These are phyloP conservation scores for Tenebrosternarchus preto DNA, from an alignment of 2,113 vertebrate genomes.

Conservation along the genomic window DNA sequence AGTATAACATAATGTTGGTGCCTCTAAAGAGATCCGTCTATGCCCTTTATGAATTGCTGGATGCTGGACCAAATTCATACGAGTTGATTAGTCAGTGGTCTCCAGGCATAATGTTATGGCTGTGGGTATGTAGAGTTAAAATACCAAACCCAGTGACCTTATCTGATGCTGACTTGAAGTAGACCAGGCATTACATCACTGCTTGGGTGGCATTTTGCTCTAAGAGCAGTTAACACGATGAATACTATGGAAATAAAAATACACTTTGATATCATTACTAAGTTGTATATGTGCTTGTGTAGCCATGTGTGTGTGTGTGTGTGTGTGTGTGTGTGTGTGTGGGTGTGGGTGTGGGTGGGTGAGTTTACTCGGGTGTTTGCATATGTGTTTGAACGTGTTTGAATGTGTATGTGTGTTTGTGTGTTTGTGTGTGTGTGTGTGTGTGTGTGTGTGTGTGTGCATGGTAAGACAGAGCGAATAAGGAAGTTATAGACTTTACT, in stretches of 20 bases:
- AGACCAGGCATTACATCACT: slow-evolving; percentile 25
- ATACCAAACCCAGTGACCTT: slow-evolving; percentile 25
- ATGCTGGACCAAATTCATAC: neutral
- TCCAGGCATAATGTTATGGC: slow-evolving; percentile 23
- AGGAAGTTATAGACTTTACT: neutral
- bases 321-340: neutral
- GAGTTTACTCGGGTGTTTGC: too few relatives aligned
- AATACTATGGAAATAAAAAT: neutral
- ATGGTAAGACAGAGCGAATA: slow-evolving; percentile 2
- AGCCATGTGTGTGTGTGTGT: neutral
- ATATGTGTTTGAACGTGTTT: neutral
- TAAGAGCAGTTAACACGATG: neutral
- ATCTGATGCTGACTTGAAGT: slow-evolving; percentile 9
- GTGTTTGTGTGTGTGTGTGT: neutral
- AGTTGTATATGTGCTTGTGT: neutral
- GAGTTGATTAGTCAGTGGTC: slow-evolving; percentile 43
- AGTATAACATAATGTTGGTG: neutral
- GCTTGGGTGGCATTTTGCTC: slow-evolving; percentile 16
- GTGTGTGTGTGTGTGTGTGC: slow-evolving; percentile 30
- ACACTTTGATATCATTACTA: neutral
- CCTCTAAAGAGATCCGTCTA: neutral
- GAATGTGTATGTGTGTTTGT: neutral
- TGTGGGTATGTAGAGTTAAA: neutral
- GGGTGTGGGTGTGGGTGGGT: too few relatives aligned
- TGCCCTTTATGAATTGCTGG: slow-evolving; percentile 17